These are phyloP conservation scores for Solenopsis invicta DNA, from an alignment of 1,140 invertebrate genomes.

Conservation along the genomic window DNA sequence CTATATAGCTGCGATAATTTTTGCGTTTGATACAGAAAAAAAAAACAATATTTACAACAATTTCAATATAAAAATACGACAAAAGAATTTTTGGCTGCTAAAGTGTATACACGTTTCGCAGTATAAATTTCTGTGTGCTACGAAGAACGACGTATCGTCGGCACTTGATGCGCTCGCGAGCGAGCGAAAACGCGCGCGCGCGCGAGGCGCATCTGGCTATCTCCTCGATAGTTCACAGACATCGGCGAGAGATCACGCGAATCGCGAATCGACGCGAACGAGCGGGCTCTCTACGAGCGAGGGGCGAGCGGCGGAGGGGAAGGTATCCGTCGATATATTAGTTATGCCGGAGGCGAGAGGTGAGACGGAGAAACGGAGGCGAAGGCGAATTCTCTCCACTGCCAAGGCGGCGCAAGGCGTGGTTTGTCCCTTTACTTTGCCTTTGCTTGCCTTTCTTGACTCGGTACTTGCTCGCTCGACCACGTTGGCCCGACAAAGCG, in stretches of 20 bases:
- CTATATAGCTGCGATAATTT: not conserved
- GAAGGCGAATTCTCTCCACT: slow-evolving; percentile 70
- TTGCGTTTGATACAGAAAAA: not conserved
- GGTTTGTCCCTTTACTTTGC: slow-evolving; percentile 77
- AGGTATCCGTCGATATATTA: slow-evolving; percentile 72
- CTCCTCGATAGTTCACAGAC: slow-evolving; percentile 41
- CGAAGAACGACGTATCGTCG: slow-evolving; percentile 7
- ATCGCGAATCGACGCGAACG: slow-evolving; percentile 58
- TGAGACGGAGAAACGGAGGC: slow-evolving; percentile 72
- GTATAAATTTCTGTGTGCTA: slow-evolving; percentile 10
- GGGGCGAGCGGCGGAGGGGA: slow-evolving; percentile 2
- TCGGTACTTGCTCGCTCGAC: slow-evolving; percentile 34
- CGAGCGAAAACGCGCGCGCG: slow-evolving; percentile 34
- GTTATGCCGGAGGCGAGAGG: slow-evolving; percentile 70
- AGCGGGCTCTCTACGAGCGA: slow-evolving; percentile 3
- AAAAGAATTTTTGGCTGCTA: not conserved
- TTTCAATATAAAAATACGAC: not conserved
- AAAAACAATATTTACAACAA: not conserved
- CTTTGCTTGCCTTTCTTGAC: slow-evolving; percentile 69
- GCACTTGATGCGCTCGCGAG: slow-evolving; percentile 44
- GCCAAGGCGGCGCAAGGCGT: slow-evolving; percentile 76
- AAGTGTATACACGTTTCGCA: not conserved
- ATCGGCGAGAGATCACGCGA: slow-evolving; percentile 63
- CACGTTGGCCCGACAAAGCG: slow-evolving; percentile 33
- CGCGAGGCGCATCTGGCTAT: slow-evolving; percentile 50